Conservation (phyloP, 1,140 invertebrate genomes). For the Trissolcus basalis region DNA sequence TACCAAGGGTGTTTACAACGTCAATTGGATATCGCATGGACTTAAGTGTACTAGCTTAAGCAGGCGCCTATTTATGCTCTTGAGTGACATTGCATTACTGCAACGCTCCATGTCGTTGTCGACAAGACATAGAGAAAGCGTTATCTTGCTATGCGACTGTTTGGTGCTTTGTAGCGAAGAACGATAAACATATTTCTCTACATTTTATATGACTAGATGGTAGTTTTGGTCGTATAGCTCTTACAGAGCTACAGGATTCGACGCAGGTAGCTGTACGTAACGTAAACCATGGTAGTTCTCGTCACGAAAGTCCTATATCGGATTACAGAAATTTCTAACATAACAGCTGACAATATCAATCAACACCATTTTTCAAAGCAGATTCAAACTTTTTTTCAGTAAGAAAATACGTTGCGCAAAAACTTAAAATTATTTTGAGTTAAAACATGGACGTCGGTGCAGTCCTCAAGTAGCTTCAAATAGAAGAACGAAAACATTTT, state of each 20-base stretch:
- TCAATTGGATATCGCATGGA: conserved; percentile 48
- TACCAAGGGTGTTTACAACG: conserved; percentile 43
- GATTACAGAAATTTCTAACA: conserved; percentile 33
- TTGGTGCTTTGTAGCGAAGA: conserved; percentile 31
- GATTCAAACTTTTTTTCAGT: background rate
- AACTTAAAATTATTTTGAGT: too few relatives aligned
- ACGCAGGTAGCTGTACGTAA: conserved; percentile 7
- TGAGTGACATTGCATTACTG: conserved; percentile 56
- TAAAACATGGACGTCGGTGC: too few relatives aligned
- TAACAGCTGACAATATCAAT: conserved; percentile 35
- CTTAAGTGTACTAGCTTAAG: conserved; percentile 50
- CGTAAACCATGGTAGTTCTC: conserved; percentile 27
- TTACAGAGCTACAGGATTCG: too few relatives aligned
- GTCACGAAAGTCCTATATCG: conserved; percentile 35
- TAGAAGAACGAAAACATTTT: too few relatives aligned
- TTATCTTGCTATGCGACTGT: conserved; percentile 44
- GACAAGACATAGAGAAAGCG: conserved; percentile 48
- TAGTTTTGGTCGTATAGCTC: conserved; percentile 11
- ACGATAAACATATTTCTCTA: conserved; percentile 57
- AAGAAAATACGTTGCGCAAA: too few relatives aligned
- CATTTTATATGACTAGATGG: conserved; percentile 31
- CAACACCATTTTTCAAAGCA: conserved; percentile 17
- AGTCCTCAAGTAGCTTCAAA: too few relatives aligned
- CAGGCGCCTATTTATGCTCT: conserved; percentile 54
- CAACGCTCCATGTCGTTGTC: conserved; percentile 49